Evolutionary conservation across 1,140 invertebrate genomes (phyloP).

Genomic region (Ostrea edulis): DNA sequence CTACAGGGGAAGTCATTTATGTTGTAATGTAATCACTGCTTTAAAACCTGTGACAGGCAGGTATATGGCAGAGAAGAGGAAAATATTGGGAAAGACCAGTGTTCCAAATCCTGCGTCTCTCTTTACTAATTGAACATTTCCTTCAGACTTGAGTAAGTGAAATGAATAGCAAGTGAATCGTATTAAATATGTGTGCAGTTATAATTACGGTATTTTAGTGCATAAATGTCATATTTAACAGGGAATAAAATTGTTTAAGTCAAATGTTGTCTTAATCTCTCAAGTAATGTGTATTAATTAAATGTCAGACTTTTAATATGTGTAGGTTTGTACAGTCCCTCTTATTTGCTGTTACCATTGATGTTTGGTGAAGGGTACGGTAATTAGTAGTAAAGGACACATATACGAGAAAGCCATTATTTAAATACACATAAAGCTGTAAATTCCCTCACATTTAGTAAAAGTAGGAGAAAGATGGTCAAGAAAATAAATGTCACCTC

Average conservation of each 20-base stretch:
- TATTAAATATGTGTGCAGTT: not conserved
- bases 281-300: not conserved
- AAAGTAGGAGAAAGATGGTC: not conserved
- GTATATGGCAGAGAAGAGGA: not conserved
- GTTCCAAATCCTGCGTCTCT: not conserved
- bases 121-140: slow-evolving; percentile 7
- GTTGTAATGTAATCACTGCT: not conserved
- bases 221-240: not conserved
- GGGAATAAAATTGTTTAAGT: not conserved
- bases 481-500: not conserved
- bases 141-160: not conserved
- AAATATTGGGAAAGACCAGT: not conserved
- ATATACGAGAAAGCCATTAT: slow-evolving; percentile 27
- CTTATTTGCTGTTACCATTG: not conserved
- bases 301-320: not conserved
- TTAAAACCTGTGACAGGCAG: slow-evolving; percentile 6
- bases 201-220: not conserved
- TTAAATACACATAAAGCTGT: slow-evolving; percentile 23
- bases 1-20: slow-evolving; percentile 20
- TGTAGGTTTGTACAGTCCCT: not conserved
- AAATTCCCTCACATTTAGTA: not conserved
- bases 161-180: not conserved
- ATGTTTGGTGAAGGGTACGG: not conserved
- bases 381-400: slow-evolving; percentile 1
- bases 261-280: not conserved